Conservation (phyloP, 23 tunicate species). For the Oikopleura vanhoeffeni region DNA sequence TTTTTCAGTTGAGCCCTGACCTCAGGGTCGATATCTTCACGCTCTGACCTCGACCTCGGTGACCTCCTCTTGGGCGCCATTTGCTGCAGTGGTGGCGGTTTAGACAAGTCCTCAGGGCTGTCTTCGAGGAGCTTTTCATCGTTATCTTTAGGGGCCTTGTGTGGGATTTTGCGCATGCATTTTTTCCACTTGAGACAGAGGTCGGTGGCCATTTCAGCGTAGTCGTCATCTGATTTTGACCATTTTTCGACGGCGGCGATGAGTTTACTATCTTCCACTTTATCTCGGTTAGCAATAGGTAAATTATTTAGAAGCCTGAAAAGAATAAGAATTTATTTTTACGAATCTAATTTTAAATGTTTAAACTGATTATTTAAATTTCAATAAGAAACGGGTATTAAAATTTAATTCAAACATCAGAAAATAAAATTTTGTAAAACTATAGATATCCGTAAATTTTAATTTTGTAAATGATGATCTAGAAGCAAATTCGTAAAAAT, state of each 20-base stretch:
- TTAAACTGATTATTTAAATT: too few species aligned
- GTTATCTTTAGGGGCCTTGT: neutral
- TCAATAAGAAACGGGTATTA: too few species aligned
- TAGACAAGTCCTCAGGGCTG: neutral
- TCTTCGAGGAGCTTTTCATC: neutral
- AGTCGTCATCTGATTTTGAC: neutral
- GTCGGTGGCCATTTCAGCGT: neutral
- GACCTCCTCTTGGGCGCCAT: neutral
- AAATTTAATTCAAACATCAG: too few species aligned
- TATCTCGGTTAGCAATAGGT: neutral
- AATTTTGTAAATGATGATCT: too few species aligned
- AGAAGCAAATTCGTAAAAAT: too few species aligned
- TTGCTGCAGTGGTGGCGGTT: neutral
- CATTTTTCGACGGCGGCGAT: neutral
- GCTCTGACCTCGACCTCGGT: neutral
- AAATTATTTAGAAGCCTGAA: neutral
- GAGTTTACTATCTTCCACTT: neutral
- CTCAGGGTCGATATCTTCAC: constrained; percentile 5
- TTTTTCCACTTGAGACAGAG: neutral
- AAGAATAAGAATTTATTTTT: too few species aligned
- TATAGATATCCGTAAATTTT: too few species aligned
- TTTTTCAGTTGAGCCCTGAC: neutral
- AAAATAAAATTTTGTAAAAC: too few species aligned
- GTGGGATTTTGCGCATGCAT: neutral
- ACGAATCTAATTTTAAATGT: too few species aligned